Percentiles rank a stretch among this genome's conserved stretches.
phyloP scores from a whole-genome alignment of 2,888 invertebrate genomes.

The Tipula helvola region DNA sequence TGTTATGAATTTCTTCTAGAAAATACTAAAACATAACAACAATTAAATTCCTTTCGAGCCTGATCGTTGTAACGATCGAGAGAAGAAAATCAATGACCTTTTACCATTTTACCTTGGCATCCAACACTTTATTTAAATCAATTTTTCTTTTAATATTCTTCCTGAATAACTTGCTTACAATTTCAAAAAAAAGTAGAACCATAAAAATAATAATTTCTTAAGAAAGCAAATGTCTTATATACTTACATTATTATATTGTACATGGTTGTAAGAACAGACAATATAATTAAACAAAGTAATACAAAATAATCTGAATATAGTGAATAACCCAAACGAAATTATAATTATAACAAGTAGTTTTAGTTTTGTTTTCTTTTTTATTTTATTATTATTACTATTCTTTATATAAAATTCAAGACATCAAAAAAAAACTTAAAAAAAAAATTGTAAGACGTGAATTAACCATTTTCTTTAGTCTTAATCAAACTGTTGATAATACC shows the following conservation, averaged over 20 bases:
- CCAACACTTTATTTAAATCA: background rate
- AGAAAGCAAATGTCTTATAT: background rate
- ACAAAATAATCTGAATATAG: background rate
- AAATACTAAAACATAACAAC: too few species aligned
- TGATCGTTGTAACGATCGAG: background rate
- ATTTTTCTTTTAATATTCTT: background rate
- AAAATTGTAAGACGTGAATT: background rate
- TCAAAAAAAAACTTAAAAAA: background rate
- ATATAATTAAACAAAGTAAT: background rate
- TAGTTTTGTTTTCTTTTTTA: background rate
- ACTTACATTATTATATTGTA: background rate
- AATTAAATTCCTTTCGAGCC: background rate
- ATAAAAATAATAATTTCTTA: background rate
- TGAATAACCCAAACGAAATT: background rate
- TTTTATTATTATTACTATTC: background rate
- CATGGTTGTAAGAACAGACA: background rate
- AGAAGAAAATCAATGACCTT: background rate
- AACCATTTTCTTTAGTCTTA: background rate
- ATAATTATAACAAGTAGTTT: background rate
- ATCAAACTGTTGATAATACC: background rate
- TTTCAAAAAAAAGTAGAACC: background rate
- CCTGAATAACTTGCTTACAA: background rate
- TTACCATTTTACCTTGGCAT: background rate
- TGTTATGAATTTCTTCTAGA: too few species aligned
- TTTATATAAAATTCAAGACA: background rate